These are phyloP conservation scores for Semicossyphus pulcher DNA, from an alignment of 2,113 vertebrate species.

Conservation along the genomic window DNA sequence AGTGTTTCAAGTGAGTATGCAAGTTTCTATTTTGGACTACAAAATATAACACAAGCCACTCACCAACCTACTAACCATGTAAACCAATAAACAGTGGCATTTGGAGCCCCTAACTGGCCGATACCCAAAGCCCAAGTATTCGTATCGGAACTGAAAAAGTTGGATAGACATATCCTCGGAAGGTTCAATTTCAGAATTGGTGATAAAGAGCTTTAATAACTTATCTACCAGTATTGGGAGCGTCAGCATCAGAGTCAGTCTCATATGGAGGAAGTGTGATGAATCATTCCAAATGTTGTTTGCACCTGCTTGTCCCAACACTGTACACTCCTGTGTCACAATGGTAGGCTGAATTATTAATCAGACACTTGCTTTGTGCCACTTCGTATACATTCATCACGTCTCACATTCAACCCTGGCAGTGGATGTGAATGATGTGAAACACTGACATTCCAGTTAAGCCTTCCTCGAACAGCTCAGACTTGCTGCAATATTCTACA, in stretches of 20 bases:
- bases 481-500: constrained; percentile 47
- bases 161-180: not conserved
- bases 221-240: not conserved
- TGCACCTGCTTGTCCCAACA: constrained; percentile 36
- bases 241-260: not conserved
- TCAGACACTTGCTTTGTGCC: constrained; percentile 47
- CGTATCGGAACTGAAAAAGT: not conserved
- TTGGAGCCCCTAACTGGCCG: too few relatives aligned
- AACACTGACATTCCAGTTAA: constrained; percentile 19
- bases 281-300: constrained; percentile 36
- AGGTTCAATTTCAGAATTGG: constrained; percentile 21
- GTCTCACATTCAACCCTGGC: constrained; percentile 13
- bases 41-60: too few relatives aligned
- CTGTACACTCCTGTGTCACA: constrained; percentile 16
- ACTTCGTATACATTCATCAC: constrained; percentile 46
- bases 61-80: too few relatives aligned
- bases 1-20: too few relatives aligned
- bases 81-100: too few relatives aligned
- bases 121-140: not conserved
- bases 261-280: constrained; percentile 26
- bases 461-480: constrained; percentile 19
- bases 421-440: constrained; percentile 39
- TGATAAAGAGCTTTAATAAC: constrained; percentile 46
- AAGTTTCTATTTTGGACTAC: too few relatives aligned
- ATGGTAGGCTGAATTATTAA: constrained; percentile 49